These are phyloP conservation scores for Morinoia aosen DNA, from an alignment of 2,888 invertebrate species.

Conservation along the genomic window DNA sequence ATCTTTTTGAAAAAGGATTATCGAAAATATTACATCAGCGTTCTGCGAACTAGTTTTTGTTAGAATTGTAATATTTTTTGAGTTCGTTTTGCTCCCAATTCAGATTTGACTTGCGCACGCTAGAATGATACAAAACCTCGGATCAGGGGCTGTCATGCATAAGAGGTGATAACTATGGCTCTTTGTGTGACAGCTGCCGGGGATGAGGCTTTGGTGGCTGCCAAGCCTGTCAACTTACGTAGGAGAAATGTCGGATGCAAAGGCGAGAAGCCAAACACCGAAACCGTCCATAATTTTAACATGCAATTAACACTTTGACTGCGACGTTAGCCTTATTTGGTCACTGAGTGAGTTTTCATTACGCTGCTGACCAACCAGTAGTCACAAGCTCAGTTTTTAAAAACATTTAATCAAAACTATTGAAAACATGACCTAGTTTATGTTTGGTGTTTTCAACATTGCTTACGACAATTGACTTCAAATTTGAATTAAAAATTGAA, in stretches of 20 bases:
- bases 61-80: not conserved
- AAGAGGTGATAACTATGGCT: not conserved
- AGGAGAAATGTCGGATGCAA: not conserved
- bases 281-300: too few relatives aligned
- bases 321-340: too few relatives aligned
- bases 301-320: too few relatives aligned
- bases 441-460: too few relatives aligned
- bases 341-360: too few relatives aligned
- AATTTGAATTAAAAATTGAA: too few relatives aligned
- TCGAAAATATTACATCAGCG: not conserved
- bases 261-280: not conserved
- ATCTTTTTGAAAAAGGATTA: not conserved
- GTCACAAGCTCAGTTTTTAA: not conserved
- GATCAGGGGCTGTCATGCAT: not conserved
- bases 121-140: not conserved
- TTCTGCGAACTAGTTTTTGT: not conserved
- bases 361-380: not conserved
- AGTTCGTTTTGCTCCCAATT: not conserved
- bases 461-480: too few relatives aligned
- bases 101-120: not conserved
- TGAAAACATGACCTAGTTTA: too few relatives aligned
- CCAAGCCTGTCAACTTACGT: not conserved
- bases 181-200: not conserved
- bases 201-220: not conserved
- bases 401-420: too few relatives aligned